These are phyloP conservation scores for Peromyscus eremicus DNA, from an alignment of 2,797 vertebrate genomes.

Conservation along the genomic window DNA sequence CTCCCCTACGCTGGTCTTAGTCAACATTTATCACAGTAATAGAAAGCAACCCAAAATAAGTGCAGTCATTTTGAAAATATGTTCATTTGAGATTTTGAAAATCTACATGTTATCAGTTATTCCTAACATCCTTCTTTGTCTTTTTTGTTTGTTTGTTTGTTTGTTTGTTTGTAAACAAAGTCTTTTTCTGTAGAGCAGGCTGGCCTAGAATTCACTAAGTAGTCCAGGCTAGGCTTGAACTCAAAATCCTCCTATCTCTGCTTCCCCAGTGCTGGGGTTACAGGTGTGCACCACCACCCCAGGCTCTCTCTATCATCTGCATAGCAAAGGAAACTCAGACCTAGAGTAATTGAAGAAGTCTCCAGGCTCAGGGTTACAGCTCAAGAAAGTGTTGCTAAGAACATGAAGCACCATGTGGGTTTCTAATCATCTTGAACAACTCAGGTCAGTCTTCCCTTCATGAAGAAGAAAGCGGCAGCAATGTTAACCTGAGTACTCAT, in stretches of 20 bases:
- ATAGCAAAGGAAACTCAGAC: background rate
- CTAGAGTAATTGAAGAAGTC: background rate
- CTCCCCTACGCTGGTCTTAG: background rate
- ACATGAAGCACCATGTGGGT: background rate
- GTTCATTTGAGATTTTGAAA: slow-evolving; percentile 10
- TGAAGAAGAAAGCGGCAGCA: slow-evolving; percentile 2
- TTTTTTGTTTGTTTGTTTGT: background rate
- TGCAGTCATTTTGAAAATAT: background rate
- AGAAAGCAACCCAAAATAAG: background rate
- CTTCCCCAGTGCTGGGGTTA: background rate
- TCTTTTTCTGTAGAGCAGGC: background rate
- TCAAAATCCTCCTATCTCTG: background rate
- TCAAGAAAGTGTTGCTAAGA: background rate
- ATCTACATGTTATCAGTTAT: background rate
- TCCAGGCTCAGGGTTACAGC: background rate
- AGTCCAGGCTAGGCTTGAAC: background rate
- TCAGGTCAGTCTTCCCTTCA: slow-evolving; percentile 37
- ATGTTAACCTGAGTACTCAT: background rate
- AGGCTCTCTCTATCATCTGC: background rate
- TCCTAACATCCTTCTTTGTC: background rate
- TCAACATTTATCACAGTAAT: background rate
- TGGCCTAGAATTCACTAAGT: background rate
- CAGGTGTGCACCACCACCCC: background rate
- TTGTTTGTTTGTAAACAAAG: background rate
- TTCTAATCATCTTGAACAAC: slow-evolving; percentile 4